Conservation (phyloP, 2,888 invertebrate species). For the Luperina nickerlii region DNA sequence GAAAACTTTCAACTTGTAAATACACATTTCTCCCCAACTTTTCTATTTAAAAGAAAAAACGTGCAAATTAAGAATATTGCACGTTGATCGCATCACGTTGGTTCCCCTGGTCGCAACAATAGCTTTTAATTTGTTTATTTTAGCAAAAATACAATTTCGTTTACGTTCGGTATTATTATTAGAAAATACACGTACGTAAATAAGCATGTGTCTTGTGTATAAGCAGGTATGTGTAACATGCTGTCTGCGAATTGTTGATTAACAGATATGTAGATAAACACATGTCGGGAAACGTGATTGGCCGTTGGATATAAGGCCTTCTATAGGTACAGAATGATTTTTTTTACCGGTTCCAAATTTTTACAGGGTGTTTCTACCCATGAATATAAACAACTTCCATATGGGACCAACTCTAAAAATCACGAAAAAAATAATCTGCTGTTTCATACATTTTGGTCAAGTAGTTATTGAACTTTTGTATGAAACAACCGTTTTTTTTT, state of each 20-base stretch:
- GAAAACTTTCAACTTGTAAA: conserved; percentile 14
- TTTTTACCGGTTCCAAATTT: no score
- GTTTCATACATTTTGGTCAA: no score
- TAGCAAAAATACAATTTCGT: background rate
- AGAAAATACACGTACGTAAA: background rate
- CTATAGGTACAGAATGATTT: background rate
- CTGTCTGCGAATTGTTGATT: conserved; percentile 40
- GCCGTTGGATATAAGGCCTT: conserved; percentile 26
- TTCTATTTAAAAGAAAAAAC: conserved; percentile 21
- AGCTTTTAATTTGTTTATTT: conserved; percentile 15
- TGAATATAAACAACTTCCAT: no score
- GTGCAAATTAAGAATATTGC: conserved; percentile 35
- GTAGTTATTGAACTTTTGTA: no score
- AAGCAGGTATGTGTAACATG: conserved; percentile 1
- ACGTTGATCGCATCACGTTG: conserved; percentile 51
- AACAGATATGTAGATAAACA: conserved; percentile 39
- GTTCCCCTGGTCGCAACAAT: background rate
- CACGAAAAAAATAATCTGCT: no score
- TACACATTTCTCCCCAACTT: conserved; percentile 14
- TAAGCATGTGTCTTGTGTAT: conserved; percentile 11
- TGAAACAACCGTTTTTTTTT: no score
- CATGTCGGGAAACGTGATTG: conserved; percentile 39
- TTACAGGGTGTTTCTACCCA: no score
- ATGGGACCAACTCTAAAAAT: no score
- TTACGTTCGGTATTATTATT: conserved; percentile 10